Conservation (phyloP, 2,797 vertebrate species). For the Apogon talboti region DNA sequence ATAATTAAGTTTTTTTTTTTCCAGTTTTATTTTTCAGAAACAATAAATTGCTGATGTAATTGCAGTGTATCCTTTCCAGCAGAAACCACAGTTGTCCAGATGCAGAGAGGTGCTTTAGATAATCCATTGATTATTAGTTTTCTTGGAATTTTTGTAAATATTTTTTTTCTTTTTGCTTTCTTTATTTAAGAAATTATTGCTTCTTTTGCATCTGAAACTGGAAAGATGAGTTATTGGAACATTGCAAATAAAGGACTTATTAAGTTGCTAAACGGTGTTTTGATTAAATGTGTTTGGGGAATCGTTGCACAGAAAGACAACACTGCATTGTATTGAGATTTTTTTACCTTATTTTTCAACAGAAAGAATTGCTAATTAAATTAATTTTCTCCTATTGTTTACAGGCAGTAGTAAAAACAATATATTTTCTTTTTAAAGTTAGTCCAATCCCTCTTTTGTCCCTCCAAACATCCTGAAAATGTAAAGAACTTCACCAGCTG, state of each 20-base stretch:
- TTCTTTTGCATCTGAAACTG: slow-evolving; percentile 95
- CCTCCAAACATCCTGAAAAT: too few relatives aligned
- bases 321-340: too few relatives aligned
- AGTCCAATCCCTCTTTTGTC: too few relatives aligned
- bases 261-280: slow-evolving; percentile 73
- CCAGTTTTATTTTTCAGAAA: slow-evolving; percentile 81
- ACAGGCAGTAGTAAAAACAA: too few relatives aligned
- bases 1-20: slow-evolving; percentile 43
- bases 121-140: slow-evolving; percentile 91
- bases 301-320: too few relatives aligned
- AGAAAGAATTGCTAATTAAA: too few relatives aligned
- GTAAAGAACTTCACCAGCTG: too few relatives aligned
- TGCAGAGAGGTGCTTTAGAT: slow-evolving; percentile 91
- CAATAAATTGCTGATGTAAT: slow-evolving; percentile 82
- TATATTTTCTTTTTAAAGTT: too few relatives aligned
- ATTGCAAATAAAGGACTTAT: slow-evolving; percentile 89
- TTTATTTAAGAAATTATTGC: slow-evolving; percentile 94
- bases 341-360: too few relatives aligned
- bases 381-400: too few relatives aligned
- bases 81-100: slow-evolving; percentile 82
- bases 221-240: slow-evolving; percentile 86
- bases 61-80: slow-evolving; percentile 84
- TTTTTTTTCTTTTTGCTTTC: slow-evolving; percentile 87
- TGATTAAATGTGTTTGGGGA: too few relatives aligned
- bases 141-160: slow-evolving; percentile 93